Evolutionary conservation across 2,888 invertebrate genomes (phyloP), one percentile per base, ranked within the genome.

Genomic region (Cosmopolites sordidus): DNA sequence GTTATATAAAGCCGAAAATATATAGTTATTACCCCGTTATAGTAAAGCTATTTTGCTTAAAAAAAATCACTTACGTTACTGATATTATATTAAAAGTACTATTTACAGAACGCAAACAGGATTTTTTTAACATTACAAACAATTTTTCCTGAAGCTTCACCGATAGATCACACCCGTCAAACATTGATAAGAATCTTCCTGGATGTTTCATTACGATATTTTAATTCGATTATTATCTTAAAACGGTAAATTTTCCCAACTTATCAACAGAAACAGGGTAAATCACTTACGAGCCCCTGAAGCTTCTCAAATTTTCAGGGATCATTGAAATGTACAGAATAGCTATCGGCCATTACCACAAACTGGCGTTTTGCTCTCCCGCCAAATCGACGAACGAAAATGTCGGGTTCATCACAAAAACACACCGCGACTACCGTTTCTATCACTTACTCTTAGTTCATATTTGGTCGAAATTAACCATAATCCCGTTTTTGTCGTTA

Each of bases 301-400:
- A 50, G 46, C 45, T 30, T 43, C 30, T 30, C 30, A 30, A 45
- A 43, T 47, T 49, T 53, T 53, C 50, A 50, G 48, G 47, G 57
- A 42, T 57, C 50, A 48, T 56, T 44, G 48, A 43, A 37, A 45
- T 39, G 53, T 42, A 44, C 42, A 33, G 43, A 51, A 53, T 41
- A 49, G 30, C 39, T 46, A 57, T 57, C 57, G 57, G 57, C 57
- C 57, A 57, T 57, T 57, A 57, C 48, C 52, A 51, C 49, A 30
- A 11, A 33, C 33, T 33, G 56, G 52, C 56, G 52, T 53, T 53
- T 45, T 44, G 52, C n/a, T 30, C 52, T 56, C 56, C 49, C 52
- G 56, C 56, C 56, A 56, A 56, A 53, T 51, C 33, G 42, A 27
- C 46, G 27, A 16, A 17, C 17, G 45, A 49, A 53, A 50, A 53